Base-by-base conservation (phyloP, 2,888 invertebrate species). In the Drosophila basisetae region DNA sequence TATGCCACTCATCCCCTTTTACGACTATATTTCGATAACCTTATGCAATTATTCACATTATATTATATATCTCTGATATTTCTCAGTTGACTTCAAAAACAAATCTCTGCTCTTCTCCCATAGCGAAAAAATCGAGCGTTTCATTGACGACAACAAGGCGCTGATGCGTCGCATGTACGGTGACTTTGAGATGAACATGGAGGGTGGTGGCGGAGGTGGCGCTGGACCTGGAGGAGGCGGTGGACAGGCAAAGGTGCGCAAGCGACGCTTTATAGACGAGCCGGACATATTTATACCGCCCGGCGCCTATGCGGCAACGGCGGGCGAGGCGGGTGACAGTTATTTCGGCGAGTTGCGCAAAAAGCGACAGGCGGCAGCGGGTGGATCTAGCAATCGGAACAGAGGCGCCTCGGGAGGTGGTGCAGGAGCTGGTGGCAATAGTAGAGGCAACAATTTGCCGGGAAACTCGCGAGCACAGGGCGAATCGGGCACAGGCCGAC, bases 61-160 rank as follows among this genome's bases (percentile, higher is more conserved):
- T 25, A 47, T 25, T 47, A 47, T 25, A 25, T 25, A 25, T 4
- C 0, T 47, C 7, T 58, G 3, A 11, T 22, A 43, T 5, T 4
- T 41, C n/a, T n/a, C 10, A 4, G n/a, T 41, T n/a, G 2, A 10
- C 4, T 41, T 41, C 6, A 37, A n/a, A n/a, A 41, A 10, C n/a
- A n/a, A 11, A n/a, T 11, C 2, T 47, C 11, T 58, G 3, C 9
- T 18, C 7, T 25, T 67, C 33, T 28, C 41, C 5, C 30, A 4
- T 55, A 98, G 98, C 94, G 97, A 97, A 80, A 96, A 96, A 92
- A 98, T 98, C 93, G 98, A 98, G 93, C 95, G 95, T 77, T 98
- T 98, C 94, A 98, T 98, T 91, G 98, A 98, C 91, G 98, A 98
- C 93, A 98, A 98, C 93, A 98, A 98, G 93, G 98, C 98, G 65